Evolutionary conservation across 1,140 invertebrate genomes (phyloP), one percentile per base, ranked within the genome.

Genomic region (Psix sp.): DNA sequence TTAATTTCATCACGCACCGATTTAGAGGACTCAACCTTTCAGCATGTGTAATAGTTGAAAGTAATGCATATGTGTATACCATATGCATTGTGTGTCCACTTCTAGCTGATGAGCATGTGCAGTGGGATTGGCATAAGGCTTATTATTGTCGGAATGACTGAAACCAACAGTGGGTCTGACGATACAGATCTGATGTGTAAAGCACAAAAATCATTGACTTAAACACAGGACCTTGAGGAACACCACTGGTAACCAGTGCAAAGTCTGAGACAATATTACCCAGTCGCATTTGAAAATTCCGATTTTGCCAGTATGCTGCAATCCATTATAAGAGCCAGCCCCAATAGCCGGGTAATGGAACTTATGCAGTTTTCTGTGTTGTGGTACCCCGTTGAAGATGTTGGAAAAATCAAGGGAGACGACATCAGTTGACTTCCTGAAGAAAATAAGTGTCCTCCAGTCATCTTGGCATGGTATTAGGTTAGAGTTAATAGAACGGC

Each of bases 331-430:
- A n/a, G 0, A 49, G 45, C 6, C 13, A 17, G 4, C 45, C 45
- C 45, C 3, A 5, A 49, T 20, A 1, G 29, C 45, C 1, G 36
- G 15, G 5, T 11, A 9, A 0, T 6, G n/a, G 2, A 49, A 18
- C 17, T 49, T 49, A 0, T 35, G 1, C 5, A 49, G 7, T 4
- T 35, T 15, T 0, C 29, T 1, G 1, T 14, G 3, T 13, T 35
- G 45, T 5, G 45, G 45, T 0, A 49, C 45, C 5, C 15, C 36
- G 16, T 49, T 31, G 5, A 49, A 49, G 0, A 31, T 31, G 10
- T 49, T 49, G 1, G 45, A 10, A 9, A 11, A 49, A 20, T 49
- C 31, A 1, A 35, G 17, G 10, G 35, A 49, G 5, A 49, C 9
- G 1, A 49, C 29, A 20, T 49, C 45, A 1, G n/a, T 20, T 5